Base-by-base conservation (phyloP, 1,140 invertebrate genomes). In the Zaprionus capensis region DNA sequence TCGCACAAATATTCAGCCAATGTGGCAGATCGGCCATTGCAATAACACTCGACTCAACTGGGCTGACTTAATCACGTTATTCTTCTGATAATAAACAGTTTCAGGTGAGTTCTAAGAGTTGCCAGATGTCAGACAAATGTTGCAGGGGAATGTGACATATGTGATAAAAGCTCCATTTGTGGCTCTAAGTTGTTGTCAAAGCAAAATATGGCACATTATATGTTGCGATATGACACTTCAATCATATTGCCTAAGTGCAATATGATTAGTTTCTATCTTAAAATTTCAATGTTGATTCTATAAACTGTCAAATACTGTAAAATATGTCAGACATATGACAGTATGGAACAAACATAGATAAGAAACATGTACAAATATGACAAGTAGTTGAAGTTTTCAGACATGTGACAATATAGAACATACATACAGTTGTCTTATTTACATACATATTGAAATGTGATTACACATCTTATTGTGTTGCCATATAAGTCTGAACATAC, bases 1-100 rank as follows among this genome's bases (percentile, higher is more conserved):
- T 61, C 78, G 53, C 31, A 65, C n/a, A 74, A 69, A 15, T 64
- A 31, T 64, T 28, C n/a, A 46, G n/a, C n/a, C 41, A 4, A 24
- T 24, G 22, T 20, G 24, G 15, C 38, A 51, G 26, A 31, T 20
- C 5, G 61, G 3, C 6, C n/a, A 7, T 3, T 9, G 41, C 41
- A n/a, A 41, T n/a, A 41, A 41, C 15, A 44, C n/a, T 44, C 41
- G 15, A 44, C 14, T 15, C 38, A 15, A 41, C 38, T 46, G 7
- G 41, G 41, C 41, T 46, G 41, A 17, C 41, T 46, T 46, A 46
- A 46, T 46, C n/a, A 46, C n/a, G 41, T 46, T 9, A 46, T 46
- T n/a, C 41, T n/a, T 17, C 6, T 17, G 7, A 17, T 44, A 17
- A 44, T 44, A 44, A 44, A 44, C 15, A 7, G 41, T 17, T 17